Evolutionary conservation across 2,797 vertebrate genomes (phyloP).

Genomic region (Bucorvus abyssinicus): DNA sequence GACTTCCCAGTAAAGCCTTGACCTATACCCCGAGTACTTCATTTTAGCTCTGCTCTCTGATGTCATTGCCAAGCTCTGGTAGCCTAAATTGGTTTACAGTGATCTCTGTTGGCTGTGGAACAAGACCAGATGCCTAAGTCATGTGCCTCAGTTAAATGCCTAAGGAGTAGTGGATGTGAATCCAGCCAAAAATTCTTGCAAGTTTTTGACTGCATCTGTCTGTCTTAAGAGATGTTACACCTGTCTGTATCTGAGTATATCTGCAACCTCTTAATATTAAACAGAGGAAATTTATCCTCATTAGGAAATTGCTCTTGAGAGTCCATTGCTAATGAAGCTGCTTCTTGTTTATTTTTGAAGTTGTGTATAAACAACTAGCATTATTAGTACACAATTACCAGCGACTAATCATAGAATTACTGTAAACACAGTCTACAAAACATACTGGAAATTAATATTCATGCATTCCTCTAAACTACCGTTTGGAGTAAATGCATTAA

Average conservation of each 20-base stretch:
- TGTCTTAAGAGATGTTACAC: not conserved
- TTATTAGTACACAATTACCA: slow-evolving; percentile 75
- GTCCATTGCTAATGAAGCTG: slow-evolving; percentile 59
- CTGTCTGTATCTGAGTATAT: not conserved
- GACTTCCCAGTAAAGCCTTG: not conserved
- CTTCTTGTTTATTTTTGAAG: slow-evolving; percentile 70
- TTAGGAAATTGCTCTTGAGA: slow-evolving; percentile 59
- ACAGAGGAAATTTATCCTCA: slow-evolving; percentile 54
- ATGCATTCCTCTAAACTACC: slow-evolving; percentile 53
- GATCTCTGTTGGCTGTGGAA: not conserved
- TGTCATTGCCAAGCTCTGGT: not conserved
- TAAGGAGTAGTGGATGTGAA: not conserved
- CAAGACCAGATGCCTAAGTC: not conserved
- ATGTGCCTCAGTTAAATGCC: not conserved
- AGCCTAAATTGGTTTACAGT: not conserved
- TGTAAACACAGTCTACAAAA: slow-evolving; percentile 70
- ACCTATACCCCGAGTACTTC: not conserved
- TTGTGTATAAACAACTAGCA: slow-evolving; percentile 62
- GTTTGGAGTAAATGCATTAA: slow-evolving; percentile 61
- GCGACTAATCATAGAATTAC: slow-evolving; percentile 73
- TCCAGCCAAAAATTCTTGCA: not conserved
- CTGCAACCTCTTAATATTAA: slow-evolving; percentile 11
- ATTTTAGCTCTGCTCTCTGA: not conserved
- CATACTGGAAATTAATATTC: slow-evolving; percentile 74
- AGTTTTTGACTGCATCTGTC: not conserved